These are phyloP conservation scores for Drosophila miranda DNA, from an alignment of 1,140 invertebrate genomes.

Conservation along the genomic window DNA sequence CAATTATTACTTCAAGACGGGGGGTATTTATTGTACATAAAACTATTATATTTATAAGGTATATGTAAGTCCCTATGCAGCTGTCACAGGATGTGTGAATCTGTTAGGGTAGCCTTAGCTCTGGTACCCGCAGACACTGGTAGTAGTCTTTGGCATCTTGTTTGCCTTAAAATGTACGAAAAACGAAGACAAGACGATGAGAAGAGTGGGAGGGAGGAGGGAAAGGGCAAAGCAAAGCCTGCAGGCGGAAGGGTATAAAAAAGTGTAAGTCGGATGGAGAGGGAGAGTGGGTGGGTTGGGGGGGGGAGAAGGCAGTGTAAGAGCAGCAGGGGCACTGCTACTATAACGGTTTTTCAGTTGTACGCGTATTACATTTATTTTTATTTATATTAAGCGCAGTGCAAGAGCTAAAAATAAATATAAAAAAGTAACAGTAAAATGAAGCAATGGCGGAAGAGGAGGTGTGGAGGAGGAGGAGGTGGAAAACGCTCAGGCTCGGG, in stretches of 20 bases:
- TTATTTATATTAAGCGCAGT: constrained; percentile 43
- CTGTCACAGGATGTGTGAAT: too few species aligned
- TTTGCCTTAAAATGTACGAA: constrained; percentile 45
- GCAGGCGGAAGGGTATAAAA: constrained; percentile 18
- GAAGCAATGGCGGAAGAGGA: not conserved
- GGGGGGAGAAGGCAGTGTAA: not conserved
- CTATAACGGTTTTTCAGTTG: constrained; percentile 43
- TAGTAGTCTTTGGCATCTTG: too few species aligned
- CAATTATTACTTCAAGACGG: too few species aligned
- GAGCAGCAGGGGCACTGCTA: constrained; percentile 1
- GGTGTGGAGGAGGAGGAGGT: not conserved
- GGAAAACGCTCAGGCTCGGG: constrained; percentile 12
- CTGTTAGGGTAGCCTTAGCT: not conserved
- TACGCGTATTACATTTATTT: constrained; percentile 50
- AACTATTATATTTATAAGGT: too few species aligned
- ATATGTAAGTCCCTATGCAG: too few species aligned
- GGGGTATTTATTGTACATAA: too few species aligned
- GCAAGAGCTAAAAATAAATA: constrained; percentile 38
- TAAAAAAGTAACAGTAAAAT: constrained; percentile 20
- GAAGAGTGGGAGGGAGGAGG: not conserved
- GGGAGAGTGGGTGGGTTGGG: not conserved
- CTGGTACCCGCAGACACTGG: constrained; percentile 11
- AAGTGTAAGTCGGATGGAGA: not conserved
- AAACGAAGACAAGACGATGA: constrained; percentile 20
- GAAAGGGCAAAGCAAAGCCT: constrained; percentile 2